These are phyloP conservation scores for Pan troglodytes DNA, from an alignment of 2,113 vertebrate genomes.

Conservation along the genomic window DNA sequence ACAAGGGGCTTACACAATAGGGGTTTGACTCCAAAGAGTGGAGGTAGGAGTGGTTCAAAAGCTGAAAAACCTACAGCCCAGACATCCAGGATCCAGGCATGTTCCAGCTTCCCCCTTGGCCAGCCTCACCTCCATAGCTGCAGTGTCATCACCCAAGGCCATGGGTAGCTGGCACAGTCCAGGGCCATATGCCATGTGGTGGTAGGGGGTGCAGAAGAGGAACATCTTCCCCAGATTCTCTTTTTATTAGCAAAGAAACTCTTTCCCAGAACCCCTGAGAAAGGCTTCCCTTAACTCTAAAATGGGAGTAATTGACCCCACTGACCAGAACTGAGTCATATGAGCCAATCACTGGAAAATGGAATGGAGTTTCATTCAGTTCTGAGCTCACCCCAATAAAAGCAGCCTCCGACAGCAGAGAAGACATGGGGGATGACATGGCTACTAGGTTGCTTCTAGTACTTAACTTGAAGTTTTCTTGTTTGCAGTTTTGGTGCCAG, in stretches of 20 bases:
- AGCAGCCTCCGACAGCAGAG: not conserved
- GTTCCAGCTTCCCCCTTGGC: not conserved
- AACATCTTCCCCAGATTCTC: not conserved
- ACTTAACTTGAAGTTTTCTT: not conserved
- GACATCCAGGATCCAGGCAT: not conserved
- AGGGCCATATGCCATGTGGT: not conserved
- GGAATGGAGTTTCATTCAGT: not conserved
- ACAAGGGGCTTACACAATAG: not conserved
- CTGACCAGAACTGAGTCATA: not conserved
- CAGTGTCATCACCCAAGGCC: not conserved
- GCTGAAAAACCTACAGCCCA: not conserved
- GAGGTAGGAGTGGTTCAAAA: not conserved
- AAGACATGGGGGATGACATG: not conserved
- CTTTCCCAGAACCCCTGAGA: not conserved
- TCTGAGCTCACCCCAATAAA: not conserved
- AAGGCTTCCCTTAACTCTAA: not conserved
- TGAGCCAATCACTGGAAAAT: not conserved
- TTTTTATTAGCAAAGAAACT: not conserved
- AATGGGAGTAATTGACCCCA: not conserved
- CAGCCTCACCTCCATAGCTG: not conserved
- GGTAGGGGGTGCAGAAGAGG: not conserved
- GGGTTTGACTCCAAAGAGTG: not conserved
- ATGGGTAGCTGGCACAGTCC: not conserved
- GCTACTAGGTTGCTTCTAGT: not conserved
- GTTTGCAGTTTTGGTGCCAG: not conserved